Evolutionary conservation across 2,888 invertebrate genomes (phyloP), one percentile per base, ranked within the genome.

Genomic region (Abrostola tripartita): DNA sequence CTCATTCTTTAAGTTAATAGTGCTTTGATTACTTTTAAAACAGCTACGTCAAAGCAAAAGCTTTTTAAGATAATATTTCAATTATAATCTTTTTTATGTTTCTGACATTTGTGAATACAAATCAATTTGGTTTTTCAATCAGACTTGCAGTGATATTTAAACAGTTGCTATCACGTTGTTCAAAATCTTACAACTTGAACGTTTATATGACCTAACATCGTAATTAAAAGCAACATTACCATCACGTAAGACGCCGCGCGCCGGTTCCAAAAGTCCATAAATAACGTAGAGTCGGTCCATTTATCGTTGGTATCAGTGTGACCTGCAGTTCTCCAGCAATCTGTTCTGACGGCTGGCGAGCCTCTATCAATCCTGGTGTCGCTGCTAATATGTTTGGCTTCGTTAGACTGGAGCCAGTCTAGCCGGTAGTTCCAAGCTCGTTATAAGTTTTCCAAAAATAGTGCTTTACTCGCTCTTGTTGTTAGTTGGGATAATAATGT

Each of bases 281-380:
- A 85, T 83, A 79, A 80, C 72, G 50, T 56, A 42, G 50, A 60
- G 71, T 68, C 57, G 65, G 72, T 73, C 76, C 76, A 83, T 84
- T 83, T 83, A 77, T 79, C 77, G 72, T 35, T 52, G 52, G 61
- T 69, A 69, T 76, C 68, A 44, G 37, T 63, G 41, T 38, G 76
- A 76, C 68, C 66, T 68, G 61, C 37, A 69, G 57, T 62, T 73
- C 40, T 64, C 55, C 67, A 38, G 74, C 76, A 70, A 82, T 81
- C 81, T 71, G 75, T 72, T 59, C 65, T 47, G 24, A 24, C 41
- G 74, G 57, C 68, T 64, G 68, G 61, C 71, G 67, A 61, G 59
- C 61, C 59, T 66, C 78, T 75, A 86, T 87, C 85, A 85, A 86
- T 86, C 84, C 75, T 61, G 50, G 61, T 66, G 74, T 70, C 77